Conservation (phyloP, 2,797 vertebrate genomes). For the Tangara arthus region DNA sequence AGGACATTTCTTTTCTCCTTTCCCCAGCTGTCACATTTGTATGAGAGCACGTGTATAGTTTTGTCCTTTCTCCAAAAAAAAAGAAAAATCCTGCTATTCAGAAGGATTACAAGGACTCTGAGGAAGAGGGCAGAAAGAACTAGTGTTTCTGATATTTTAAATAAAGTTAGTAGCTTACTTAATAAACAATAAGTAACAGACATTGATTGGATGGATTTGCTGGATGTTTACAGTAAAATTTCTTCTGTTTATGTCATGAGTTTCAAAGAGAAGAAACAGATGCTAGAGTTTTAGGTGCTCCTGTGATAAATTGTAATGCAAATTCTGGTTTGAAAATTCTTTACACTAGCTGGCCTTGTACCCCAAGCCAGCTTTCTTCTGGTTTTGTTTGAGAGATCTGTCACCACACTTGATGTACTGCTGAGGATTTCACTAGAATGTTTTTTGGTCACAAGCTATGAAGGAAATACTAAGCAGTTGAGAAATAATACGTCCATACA, state of each 20-base stretch:
- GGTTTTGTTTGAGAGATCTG: neutral
- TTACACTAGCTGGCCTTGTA: neutral
- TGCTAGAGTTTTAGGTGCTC: neutral
- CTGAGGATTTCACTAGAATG: neutral
- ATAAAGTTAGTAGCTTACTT: neutral
- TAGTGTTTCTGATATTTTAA: neutral
- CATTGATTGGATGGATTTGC: neutral
- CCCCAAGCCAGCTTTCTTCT: neutral
- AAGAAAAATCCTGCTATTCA: neutral
- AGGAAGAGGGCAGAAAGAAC: neutral
- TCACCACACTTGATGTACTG: neutral
- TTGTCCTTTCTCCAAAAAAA: neutral
- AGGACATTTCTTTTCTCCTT: neutral
- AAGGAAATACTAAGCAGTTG: neutral
- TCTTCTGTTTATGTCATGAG: neutral
- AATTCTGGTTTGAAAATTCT: neutral
- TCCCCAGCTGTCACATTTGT: neutral
- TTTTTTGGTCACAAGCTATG: neutral
- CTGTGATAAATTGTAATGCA: neutral
- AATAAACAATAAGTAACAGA: neutral
- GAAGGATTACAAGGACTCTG: neutral
- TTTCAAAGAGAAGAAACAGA: neutral
- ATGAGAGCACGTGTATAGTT: fast-evolving
- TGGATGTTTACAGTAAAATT: neutral
- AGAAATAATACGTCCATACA: neutral